Base-by-base conservation (phyloP, 2,113 vertebrate species). In the Lepidothrix coronata region DNA sequence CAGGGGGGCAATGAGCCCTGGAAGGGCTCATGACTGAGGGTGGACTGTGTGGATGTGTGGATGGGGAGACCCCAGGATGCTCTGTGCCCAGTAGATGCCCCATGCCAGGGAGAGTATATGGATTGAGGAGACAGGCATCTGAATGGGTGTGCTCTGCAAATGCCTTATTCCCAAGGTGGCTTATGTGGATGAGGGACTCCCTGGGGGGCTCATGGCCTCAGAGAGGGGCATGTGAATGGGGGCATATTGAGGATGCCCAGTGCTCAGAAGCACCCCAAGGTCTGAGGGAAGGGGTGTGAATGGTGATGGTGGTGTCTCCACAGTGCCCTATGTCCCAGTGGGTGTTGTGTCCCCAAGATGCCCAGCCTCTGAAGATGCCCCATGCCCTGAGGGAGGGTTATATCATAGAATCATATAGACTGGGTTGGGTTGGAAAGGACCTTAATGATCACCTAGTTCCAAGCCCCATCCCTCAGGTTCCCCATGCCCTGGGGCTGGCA, bases 131-230 rank as follows among this genome's bases (percentile, higher is more conserved):
- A 11, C 4, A 2, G 3, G 14, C 23, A 8, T 59, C 48, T 65
- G n/a, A 57, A 30, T 9, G 17, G 28, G 13, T 30, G 30, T 84
- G 28, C 8, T 41, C 67, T 10, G 1, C 20, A 77, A 81, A 85
- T 23, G 15, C 37, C 2, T 43, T 65, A 55, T 83, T 83, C 54
- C 17, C 1, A 1, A 67, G 20, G 6, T 13, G 14, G 5, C 0
- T 76, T 39, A 16, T 35, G 30, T 5, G 33, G 24, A 35, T 82
- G n/a, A 28, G 49, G 11, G 35, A 12, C 48, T 58, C 21, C 19
- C 46, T 2, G 2, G 19, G 43, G n/a, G 30, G 8, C 10, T 80
- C 24, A 13, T 27, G 30, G 27, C 14, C 43, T 49, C 12, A 49
- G 30, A 48, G 14, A 22, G 48, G 7, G 3, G 22, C n/a, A 35